Conservation (phyloP, 2,797 vertebrate species). For the Clarias platycephalus region DNA sequence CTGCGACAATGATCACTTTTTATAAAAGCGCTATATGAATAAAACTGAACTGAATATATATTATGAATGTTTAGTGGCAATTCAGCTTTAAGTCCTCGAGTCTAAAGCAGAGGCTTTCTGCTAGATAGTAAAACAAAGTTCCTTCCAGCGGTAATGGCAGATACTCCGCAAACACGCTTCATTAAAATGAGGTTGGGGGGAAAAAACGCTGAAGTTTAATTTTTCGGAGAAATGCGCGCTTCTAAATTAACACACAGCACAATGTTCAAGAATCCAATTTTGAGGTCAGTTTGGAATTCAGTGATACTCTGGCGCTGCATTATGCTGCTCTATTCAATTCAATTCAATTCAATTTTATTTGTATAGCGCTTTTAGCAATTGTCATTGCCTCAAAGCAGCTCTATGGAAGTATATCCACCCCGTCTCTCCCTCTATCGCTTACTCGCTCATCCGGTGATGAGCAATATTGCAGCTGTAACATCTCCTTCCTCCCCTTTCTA, state of each 20-base stretch:
- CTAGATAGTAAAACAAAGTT: background rate
- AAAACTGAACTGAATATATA: too few species aligned
- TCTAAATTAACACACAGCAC: background rate
- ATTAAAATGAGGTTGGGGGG: background rate
- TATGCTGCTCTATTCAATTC: constrained; percentile 7
- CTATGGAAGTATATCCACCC: constrained; percentile 21
- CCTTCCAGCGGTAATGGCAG: background rate
- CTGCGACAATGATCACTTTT: too few species aligned
- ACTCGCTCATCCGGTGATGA: constrained; percentile 33
- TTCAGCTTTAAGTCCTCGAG: background rate
- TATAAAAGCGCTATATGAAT: too few species aligned
- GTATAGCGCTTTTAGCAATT: too few species aligned
- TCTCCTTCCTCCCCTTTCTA: constrained; percentile 8
- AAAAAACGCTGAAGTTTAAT: background rate
- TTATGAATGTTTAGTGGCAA: background rate
- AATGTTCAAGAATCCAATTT: constrained; percentile 1
- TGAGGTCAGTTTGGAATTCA: background rate
- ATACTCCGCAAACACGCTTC: background rate
- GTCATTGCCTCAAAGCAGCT: too few species aligned
- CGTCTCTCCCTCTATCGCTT: constrained; percentile 1
- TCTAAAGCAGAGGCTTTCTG: background rate
- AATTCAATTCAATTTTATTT: too few species aligned
- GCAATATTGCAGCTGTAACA: constrained; percentile 36
- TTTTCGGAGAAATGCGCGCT: background rate
- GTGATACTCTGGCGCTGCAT: background rate